A percentile compares a stretch with the other conserved stretches of the same genome.
Evolutionary conservation across 2,113 vertebrate species (phyloP).

Genomic region (Cyphomyrus plagiostoma): DNA sequence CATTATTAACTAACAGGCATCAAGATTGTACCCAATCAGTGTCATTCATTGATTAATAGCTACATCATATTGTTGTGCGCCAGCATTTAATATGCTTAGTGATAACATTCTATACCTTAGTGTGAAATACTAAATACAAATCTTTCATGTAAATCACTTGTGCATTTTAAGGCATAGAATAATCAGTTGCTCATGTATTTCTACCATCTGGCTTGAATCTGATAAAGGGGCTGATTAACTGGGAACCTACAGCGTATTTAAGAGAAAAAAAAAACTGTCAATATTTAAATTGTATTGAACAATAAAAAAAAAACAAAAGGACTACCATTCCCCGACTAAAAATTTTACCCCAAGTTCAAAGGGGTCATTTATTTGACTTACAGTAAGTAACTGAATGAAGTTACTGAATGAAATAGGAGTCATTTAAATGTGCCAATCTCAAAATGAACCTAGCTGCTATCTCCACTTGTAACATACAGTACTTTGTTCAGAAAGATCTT

Average conservation of each 20-base stretch:
- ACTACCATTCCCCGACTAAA: too few species aligned
- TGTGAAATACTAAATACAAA: not conserved
- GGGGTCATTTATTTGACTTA: not conserved
- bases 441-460: not conserved
- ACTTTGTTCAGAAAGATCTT: not conserved
- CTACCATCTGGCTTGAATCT: conserved; percentile 11
- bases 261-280: not conserved
- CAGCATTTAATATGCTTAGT: not conserved
- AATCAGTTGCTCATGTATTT: conserved; percentile 15
- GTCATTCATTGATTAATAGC: not conserved
- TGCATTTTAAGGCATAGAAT: not conserved
- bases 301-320: not conserved
- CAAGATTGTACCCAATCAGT: not conserved
- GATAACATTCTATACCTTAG: not conserved
- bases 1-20: not conserved
- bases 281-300: not conserved
- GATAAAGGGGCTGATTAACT: conserved; percentile 11
- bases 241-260: conserved; percentile 5
- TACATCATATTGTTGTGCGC: not conserved
- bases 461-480: not conserved
- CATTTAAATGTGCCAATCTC: not conserved
- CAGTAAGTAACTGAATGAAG: not conserved
- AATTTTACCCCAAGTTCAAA: not conserved
- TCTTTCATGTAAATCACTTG: not conserved
- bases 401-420: not conserved